A percentile compares a stretch with the other conserved stretches of the same genome.
Conservation (phyloP, 1,140 invertebrate species). For the Rhagoletis pomonella region DNA sequence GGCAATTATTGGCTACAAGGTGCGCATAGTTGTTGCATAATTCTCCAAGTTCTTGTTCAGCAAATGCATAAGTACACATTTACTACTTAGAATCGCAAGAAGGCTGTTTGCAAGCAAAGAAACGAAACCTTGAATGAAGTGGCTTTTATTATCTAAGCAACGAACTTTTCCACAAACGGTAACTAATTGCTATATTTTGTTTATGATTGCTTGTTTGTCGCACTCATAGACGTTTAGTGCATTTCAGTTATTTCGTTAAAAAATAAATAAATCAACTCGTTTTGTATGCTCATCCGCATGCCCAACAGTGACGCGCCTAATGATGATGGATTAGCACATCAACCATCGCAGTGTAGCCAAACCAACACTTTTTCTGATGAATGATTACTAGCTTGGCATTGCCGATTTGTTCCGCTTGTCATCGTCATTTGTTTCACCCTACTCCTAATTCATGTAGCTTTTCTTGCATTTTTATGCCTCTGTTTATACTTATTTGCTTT, state of each 20-base stretch:
- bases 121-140: constrained; percentile 33
- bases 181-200: background rate
- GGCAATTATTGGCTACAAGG: background rate
- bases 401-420: constrained; percentile 24
- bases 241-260: constrained; percentile 4
- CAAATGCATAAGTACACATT: no score
- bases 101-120: background rate
- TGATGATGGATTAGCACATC: constrained; percentile 20
- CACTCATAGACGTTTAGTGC: constrained; percentile 28
- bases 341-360: background rate
- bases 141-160: background rate
- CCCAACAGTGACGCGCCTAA: background rate
- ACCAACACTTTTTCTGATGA: constrained; percentile 9
- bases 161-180: background rate
- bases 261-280: background rate
- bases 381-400: constrained; percentile 25
- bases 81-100: background rate
- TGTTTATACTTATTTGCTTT: background rate
- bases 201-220: background rate
- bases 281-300: constrained; percentile 33
- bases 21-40: background rate
- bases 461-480: background rate
- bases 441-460: background rate
- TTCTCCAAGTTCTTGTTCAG: background rate
- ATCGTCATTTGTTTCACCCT: constrained; percentile 9